Evolutionary conservation across 2,113 vertebrate genomes (phyloP), one percentile per base, ranked within the genome.

Genomic region (Hucho hucho): DNA sequence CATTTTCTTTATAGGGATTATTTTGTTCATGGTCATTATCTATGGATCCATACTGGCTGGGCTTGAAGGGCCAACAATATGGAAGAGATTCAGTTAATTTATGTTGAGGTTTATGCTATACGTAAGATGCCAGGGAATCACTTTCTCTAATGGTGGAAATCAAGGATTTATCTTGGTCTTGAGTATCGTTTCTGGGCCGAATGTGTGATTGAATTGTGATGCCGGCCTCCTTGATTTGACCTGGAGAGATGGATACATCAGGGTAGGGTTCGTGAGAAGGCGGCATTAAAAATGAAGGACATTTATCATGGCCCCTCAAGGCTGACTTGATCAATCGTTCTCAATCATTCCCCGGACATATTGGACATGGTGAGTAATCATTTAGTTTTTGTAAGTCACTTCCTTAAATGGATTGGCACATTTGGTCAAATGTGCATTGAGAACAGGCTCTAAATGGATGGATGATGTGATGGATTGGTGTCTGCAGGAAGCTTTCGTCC

Each of bases 331-430:
- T 43, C 37, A 47, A 47, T 14, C 13, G 4, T 37, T 16, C 9
- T 79, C 64, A 18, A 29, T 74, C 56, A 69, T 80, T 74, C 59
- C 26, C 66, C 58, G 22, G 28, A 28, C 67, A 64, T 65, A 71
- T 49, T 74, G 20, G 49, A 69, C 32, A 69, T 59, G 18, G 46
- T 64, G 28, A 59, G 63, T 49, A 47, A 53, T 66, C 5, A 49
- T 67, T n/a, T 56, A 22, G 14, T 25, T 68, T 26, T 64, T 70
- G 46, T 20, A 56, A 64, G 16, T 65, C 32, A 66, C 53, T 70
- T 32, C 14, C 28, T 67, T 4, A 56, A 24, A 47, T 47, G 14
- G 14, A 49, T 65, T 24, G n/a, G 24, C 16, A 64, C 81, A 28
- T 72, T 47, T 1, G 20, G 16, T 46, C 67, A 72, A 14, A 29